A percentile compares a stretch with the other conserved stretches of the same genome.
These are phyloP conservation scores for Notoglanidium macrostoma DNA, from an alignment of 2,797 vertebrate genomes.

Conservation along the genomic window DNA sequence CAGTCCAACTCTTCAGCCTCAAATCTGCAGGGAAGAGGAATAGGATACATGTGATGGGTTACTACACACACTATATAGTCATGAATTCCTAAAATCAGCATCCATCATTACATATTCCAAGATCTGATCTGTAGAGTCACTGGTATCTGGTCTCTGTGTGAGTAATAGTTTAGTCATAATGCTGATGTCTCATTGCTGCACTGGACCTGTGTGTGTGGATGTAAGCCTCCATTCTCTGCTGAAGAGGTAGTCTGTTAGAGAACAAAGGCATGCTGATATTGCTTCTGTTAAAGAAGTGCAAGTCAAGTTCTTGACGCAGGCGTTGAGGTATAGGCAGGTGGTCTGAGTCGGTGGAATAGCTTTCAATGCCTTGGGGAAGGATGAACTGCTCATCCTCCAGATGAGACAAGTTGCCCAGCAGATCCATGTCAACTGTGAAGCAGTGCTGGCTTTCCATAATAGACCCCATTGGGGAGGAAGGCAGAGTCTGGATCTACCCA, in stretches of 20 bases:
- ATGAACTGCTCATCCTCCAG: conserved; percentile 70
- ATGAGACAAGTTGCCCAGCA: conserved; percentile 59
- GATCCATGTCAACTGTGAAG: not conserved
- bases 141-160: not conserved
- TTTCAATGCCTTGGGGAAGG: conserved; percentile 71
- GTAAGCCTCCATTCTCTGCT: conserved; percentile 74
- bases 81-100: not conserved
- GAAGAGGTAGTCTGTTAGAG: conserved; percentile 63
- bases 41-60: not conserved
- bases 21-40: conserved; percentile 55
- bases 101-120: conserved; percentile 1
- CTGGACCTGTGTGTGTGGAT: conserved; percentile 80
- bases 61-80: not conserved
- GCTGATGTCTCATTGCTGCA: not conserved
- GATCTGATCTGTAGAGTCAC: not conserved
- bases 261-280: conserved; percentile 57
- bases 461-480: conserved; percentile 23
- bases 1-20: conserved; percentile 62
- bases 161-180: not conserved
- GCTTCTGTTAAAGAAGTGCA: conserved; percentile 66
- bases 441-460: not conserved
- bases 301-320: conserved; percentile 74
- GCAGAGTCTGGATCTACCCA: not conserved
- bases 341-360: conserved; percentile 75
- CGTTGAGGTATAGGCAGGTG: conserved; percentile 77